These are phyloP conservation scores for Amia ocellicauda DNA, from an alignment of 2,113 vertebrate genomes.

Conservation along the genomic window DNA sequence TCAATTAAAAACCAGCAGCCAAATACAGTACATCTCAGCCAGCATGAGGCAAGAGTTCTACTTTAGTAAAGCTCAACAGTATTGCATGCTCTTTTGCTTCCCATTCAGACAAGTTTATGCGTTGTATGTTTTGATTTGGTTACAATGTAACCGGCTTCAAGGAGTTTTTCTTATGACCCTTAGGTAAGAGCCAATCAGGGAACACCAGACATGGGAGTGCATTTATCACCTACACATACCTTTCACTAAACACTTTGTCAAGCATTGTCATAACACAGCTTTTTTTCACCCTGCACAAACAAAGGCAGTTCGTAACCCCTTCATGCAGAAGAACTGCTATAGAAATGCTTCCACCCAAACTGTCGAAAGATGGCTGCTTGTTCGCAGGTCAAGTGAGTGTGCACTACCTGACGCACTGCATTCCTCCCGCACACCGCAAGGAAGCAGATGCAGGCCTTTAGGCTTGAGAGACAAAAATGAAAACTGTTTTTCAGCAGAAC, in stretches of 20 bases:
- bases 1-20: too few species aligned
- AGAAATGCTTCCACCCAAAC: slow-evolving; percentile 73
- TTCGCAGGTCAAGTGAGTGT: slow-evolving; percentile 56
- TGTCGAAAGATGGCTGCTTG: slow-evolving; percentile 69
- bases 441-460: background rate
- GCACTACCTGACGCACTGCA: slow-evolving; percentile 52
- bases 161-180: background rate
- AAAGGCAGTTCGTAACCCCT: slow-evolving; percentile 63
- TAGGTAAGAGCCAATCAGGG: slow-evolving; percentile 27
- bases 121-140: background rate
- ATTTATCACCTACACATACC: slow-evolving; percentile 39
- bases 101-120: background rate
- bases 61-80: too few species aligned
- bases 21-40: too few species aligned
- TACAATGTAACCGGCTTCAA: background rate
- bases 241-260: slow-evolving; percentile 72
- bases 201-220: slow-evolving; percentile 22
- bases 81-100: too few species aligned
- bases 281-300: slow-evolving; percentile 56
- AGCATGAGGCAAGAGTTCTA: too few species aligned
- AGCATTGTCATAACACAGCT: slow-evolving; percentile 66
- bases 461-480: background rate
- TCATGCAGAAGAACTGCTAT: slow-evolving; percentile 59
- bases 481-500: background rate
- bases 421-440: slow-evolving; percentile 34